Base-by-base conservation (phyloP, 1,140 invertebrate species). In the Temnothorax longispinosus region DNA sequence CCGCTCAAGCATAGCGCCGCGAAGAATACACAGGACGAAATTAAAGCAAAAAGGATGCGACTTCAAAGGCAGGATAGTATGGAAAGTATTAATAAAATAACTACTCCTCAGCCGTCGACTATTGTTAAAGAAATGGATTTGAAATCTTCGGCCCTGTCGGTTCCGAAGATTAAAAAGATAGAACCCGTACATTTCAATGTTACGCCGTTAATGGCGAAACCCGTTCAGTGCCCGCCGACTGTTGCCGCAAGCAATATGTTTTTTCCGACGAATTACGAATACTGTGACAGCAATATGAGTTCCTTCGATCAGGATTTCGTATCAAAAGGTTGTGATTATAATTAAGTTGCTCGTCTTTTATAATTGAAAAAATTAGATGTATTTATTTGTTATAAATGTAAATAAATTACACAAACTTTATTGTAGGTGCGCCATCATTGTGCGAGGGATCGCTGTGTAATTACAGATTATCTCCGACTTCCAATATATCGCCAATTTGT, bases 271-370 rank as follows among this genome's bases (percentile, higher is more conserved):
- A 38, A 21, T 8, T 60, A 62, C 35, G 84, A 90, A 13, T 87
- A 35, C 7, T 89, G 89, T 11, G 54, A 58, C 4, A 89, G 87
- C 32, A 56, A 88, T 3, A 7, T 86, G 0, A 88, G 87, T 21
- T 87, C 71, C n/a, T 27, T 47, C 8, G 47, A 62, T 47, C 65
- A 65, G 60, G 76, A 65, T 32, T 54, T 27, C 8, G 0, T 41
- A 11, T 78, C 80, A 32, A 84, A 84, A 84, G 80, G 80, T 82
- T 58, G 27, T 74, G 35, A 58, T 72, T 74, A 32, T 6, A 38
- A 50, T 77, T 21, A 15, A 77, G 21, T 18, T 52, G 3, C 10
- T 62, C 8, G 10, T 60, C 2, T 44, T 47, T n/a, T 75, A 56
- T 54, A 11, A 1, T n/a, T n/a, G 32, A 2, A 38, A 76, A 76